Evolutionary conservation across 2,113 vertebrate genomes (phyloP).

Genomic region (Nothocercus nigrocapillus): DNA sequence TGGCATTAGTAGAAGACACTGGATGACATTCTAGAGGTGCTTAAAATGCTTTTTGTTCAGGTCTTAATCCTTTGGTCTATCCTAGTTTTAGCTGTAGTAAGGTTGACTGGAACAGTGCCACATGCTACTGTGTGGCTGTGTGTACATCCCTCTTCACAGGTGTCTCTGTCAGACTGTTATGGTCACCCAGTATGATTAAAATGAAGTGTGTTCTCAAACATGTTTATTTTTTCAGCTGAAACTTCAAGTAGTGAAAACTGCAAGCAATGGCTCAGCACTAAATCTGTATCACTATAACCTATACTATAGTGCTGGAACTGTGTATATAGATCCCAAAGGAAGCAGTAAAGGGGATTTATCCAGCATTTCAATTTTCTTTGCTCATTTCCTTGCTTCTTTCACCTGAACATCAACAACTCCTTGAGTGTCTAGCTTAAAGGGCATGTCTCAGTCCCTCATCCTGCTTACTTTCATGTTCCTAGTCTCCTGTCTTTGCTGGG

Average conservation of each 20-base stretch:
- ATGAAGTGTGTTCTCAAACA: not conserved
- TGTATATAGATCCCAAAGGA: fast-evolving
- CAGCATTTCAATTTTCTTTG: not conserved
- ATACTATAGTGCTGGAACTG: not conserved
- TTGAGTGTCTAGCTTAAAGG: not conserved
- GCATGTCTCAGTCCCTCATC: not conserved
- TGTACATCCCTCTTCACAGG: not conserved
- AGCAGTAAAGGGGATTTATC: not conserved
- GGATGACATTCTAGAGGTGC: not conserved
- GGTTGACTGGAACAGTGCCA: not conserved
- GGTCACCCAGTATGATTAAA: not conserved
- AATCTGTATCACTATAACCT: not conserved
- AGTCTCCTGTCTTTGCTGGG: conserved; percentile 25
- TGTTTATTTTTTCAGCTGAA: not conserved
- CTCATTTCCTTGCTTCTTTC: not conserved
- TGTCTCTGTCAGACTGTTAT: not conserved
- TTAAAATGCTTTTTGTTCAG: not conserved
- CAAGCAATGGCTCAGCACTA: not conserved
- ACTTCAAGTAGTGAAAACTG: not conserved
- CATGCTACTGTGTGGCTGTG: not conserved
- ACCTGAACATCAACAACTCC: not conserved
- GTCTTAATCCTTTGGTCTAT: not conserved
- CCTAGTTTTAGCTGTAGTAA: not conserved
- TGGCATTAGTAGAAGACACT: not conserved
- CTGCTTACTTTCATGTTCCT: not conserved